Conservation (phyloP, 2,113 vertebrate species). For the Nerophis ophidion region DNA sequence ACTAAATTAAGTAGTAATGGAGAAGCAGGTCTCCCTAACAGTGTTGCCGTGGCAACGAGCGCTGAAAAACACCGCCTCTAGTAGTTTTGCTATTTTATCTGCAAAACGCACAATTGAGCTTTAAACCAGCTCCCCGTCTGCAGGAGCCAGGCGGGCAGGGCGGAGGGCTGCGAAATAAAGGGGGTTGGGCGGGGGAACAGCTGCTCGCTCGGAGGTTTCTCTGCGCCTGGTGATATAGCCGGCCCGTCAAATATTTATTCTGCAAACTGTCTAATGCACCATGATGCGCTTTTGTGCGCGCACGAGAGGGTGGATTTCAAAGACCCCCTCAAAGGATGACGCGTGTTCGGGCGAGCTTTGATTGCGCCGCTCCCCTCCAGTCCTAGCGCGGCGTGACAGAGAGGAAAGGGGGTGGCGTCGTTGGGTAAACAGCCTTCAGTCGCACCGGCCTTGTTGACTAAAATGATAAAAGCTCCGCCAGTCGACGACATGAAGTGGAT, state of each 20-base stretch:
- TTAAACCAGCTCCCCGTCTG: conserved; percentile 90
- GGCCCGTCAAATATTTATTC: conserved; percentile 86
- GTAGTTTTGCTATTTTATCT: conserved; percentile 99
- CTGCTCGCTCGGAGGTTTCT: conserved; percentile 47
- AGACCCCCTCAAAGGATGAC: conserved; percentile 58
- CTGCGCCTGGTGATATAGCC: conserved; percentile 84
- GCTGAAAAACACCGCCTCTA: conserved; percentile 96
- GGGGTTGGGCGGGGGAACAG: conserved; percentile 41
- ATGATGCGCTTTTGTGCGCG: conserved; percentile 46
- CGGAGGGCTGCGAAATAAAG: conserved; percentile 26
- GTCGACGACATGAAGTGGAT: conserved; percentile 17
- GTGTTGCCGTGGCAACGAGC: conserved; percentile 94
- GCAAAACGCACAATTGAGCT: conserved; percentile 99
- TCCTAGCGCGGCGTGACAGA: conserved; percentile 29
- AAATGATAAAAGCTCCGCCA: conserved; percentile 44
- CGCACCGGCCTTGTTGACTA: conserved; percentile 49
- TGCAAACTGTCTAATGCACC: conserved; percentile 71
- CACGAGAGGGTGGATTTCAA: conserved; percentile 59
- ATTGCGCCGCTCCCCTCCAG: conserved; percentile 46
- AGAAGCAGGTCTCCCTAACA: conserved; percentile 96
- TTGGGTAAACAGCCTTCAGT: conserved; percentile 59
- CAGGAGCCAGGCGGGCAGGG: conserved; percentile 84
- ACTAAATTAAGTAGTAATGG: conserved; percentile 99
- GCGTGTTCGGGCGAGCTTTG: conserved; percentile 55
- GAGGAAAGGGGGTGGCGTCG: conserved; percentile 23